These are phyloP conservation scores for Aplocera efformata DNA, from an alignment of 2,888 invertebrate genomes.

Conservation along the genomic window DNA sequence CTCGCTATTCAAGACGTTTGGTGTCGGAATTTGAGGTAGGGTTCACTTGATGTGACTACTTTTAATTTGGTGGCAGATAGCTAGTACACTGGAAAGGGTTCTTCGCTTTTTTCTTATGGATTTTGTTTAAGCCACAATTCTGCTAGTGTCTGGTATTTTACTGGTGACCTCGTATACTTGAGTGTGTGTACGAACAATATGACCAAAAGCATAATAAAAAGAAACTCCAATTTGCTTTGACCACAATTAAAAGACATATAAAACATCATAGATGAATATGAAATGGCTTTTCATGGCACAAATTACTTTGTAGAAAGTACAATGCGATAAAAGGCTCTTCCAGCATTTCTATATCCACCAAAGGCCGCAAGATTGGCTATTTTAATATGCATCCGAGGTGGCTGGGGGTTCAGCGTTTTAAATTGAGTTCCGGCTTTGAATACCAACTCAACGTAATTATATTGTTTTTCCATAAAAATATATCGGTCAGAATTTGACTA, in stretches of 20 bases:
- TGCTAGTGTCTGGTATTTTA: no score
- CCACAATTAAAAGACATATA: no score
- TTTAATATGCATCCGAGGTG: constrained; percentile 74
- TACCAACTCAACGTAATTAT: constrained; percentile 59
- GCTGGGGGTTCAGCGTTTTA: constrained; percentile 67
- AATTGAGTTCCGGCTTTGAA: constrained; percentile 64
- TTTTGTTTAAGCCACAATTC: no score
- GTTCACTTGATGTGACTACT: constrained; percentile 24
- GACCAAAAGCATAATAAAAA: no score
- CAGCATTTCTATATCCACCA: constrained; percentile 26
- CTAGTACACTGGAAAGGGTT: no score
- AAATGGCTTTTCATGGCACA: no score
- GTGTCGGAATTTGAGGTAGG: constrained; percentile 16
- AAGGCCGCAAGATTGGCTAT: constrained; percentile 49
- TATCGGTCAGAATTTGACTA: constrained; percentile 14
- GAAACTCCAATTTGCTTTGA: no score
- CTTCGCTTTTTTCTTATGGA: no score
- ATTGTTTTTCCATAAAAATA: constrained; percentile 30
- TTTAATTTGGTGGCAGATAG: constrained; percentile 4
- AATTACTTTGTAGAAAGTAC: no score
- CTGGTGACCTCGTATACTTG: no score
- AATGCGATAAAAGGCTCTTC: constrained; percentile 35
- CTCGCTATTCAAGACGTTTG: constrained; percentile 57
- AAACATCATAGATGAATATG: no score
- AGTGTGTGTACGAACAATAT: no score